Base-by-base conservation (phyloP, 1,140 invertebrate genomes). In the Hyles vespertilio region DNA sequence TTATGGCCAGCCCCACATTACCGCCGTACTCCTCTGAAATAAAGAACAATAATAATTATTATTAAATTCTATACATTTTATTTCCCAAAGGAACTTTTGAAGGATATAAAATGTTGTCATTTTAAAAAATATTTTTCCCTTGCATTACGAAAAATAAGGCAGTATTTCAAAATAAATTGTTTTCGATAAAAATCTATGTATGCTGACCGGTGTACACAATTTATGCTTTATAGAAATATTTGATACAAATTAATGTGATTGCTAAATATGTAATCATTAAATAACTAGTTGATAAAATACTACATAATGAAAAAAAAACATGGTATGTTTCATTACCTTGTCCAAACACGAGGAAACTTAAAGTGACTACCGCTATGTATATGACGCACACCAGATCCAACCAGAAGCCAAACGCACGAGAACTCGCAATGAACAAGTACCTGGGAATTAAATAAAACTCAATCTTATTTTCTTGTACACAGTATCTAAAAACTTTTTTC, bases 1-100 rank as follows among this genome's bases (percentile, higher is more conserved):
- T 95, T 54, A 97, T 94, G 5, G 94, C 94, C 61, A 97, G 77
- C 46, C 95, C 95, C 46, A 96, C 95, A 72, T 95, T 92, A 11
- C 95, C 94, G 44, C 94, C 93, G 65, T 90, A 79, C 57, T 89
- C 84, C 40, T 88, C 90, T 90, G 61, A 36, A 73, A 81, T 58
- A 82, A 86, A 51, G 36, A 0, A 22, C 22, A 22, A 22, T 22
- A 22, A 22, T 22, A 22, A 22, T 22, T 22, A 22, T 22, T 22
- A 22, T 22, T 22, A 22, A 22, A 22, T 2, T 22, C 22, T 22
- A 22, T 22, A 22, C 22, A 22, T 22, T 22, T 22, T 22, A 22
- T 22, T 22, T 22, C 22, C 22, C 22, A 22, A 22, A 22, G 22
- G 22, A 22, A 22, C 2, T 0, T 22, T 22, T 22, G 22, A 22